Base-by-base conservation (phyloP, 1,140 invertebrate species). In the Sesamia nonagrioides region DNA sequence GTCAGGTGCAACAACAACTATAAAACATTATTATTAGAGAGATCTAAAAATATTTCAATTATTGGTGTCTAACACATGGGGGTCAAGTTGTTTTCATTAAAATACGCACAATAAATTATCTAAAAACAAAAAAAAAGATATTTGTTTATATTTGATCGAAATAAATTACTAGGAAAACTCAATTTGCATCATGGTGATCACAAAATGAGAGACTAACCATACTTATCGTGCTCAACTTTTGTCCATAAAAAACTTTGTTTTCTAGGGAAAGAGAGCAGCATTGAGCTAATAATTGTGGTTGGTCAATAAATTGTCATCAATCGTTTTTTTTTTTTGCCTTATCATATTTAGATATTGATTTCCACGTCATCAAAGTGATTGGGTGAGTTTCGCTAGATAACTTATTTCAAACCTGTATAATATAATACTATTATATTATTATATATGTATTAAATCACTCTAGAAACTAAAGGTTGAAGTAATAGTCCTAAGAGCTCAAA, bases 1-100 rank as follows among this genome's bases (percentile, higher is more conserved):
- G 37, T 74, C 40, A 74, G 40, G 71, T 74, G 52, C 71, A 60
- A 42, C 71, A 45, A 60, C 45, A 74, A 74, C 54, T 33, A 48
- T 8, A 13, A 42, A 66, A 66, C 54, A 74, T 74, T 60, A 48
- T 45, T n/a, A 27, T 58, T 73, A 58, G 6, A 58, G 6, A 74
- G 11, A 60, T 74, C 71, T 42, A 74, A 58, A 71, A 71, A 74
- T 58, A 58, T 21, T 42, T 48, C 6, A 15, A 48, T 40, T 74
- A 27, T 72, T 18, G 33, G 68, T 54, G 11, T 56, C n/a, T 54
- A 18, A 54, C n/a, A 21, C 6, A 52, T 27, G 9, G n/a, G 61
- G 17, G 7, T 66, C 40, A 8, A 33, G 15, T n/a, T 48, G 11
- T 13, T 58, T 15, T 6, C 37, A 15, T 18, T 27, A 17, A 27